These are phyloP conservation scores for Delichon dasypus DNA, from an alignment of 2,797 vertebrate species.

Conservation along the genomic window DNA sequence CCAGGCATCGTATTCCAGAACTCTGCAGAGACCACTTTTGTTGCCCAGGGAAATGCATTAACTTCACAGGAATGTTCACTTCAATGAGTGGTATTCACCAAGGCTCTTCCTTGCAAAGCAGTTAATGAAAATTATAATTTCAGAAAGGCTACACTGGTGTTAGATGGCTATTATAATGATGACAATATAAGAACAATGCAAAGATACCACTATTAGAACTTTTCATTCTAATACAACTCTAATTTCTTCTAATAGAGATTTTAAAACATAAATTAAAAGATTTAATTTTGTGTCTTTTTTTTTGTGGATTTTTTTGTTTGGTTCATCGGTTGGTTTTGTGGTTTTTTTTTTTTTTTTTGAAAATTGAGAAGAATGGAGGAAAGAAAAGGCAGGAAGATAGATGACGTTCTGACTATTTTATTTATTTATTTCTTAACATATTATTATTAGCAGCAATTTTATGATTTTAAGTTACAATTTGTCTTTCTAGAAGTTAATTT, in stretches of 20 bases:
- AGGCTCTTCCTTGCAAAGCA: background rate
- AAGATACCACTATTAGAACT: background rate
- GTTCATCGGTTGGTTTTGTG: background rate
- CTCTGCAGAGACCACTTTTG: background rate
- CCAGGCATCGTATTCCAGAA: background rate
- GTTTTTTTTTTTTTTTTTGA: background rate
- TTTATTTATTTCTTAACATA: background rate
- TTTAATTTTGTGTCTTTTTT: too few relatives aligned
- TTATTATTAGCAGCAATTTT: background rate
- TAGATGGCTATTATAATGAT: background rate
- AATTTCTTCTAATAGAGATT: background rate
- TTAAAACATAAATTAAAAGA: background rate
- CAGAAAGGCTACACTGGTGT: background rate
- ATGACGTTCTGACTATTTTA: background rate
- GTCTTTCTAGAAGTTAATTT: background rate
- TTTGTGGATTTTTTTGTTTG: too few relatives aligned
- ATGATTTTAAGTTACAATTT: background rate
- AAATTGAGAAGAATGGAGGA: background rate
- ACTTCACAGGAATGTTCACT: background rate
- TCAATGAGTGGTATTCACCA: background rate
- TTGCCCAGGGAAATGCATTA: background rate
- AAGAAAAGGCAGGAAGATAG: background rate
- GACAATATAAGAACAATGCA: background rate
- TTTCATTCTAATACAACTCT: background rate
- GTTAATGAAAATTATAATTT: background rate